phyloP scores from a whole-genome alignment of 2,888 invertebrate genomes.

The Polydrusus tereticollis region DNA sequence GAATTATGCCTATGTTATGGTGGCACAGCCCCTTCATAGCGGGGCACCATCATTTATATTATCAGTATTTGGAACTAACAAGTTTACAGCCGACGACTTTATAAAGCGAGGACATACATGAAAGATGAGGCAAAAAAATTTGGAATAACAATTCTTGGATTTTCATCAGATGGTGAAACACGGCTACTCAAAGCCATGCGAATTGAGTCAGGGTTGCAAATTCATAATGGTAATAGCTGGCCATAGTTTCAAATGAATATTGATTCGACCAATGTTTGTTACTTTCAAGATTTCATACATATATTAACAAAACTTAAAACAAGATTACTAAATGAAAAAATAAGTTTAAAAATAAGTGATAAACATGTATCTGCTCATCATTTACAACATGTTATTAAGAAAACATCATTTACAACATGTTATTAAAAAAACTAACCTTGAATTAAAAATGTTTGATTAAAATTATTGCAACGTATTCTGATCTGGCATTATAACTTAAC shows the following conservation, averaged over 20 bases:
- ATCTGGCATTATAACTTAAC: too few relatives aligned
- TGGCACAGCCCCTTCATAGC: neutral
- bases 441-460: too few relatives aligned
- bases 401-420: neutral
- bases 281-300: slow-evolving; percentile 4
- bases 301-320: neutral
- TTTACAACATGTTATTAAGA: too few relatives aligned
- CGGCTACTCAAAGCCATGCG: neutral
- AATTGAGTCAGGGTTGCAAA: neutral
- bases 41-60: neutral
- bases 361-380: too few relatives aligned
- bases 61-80: neutral
- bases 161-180: too few relatives aligned
- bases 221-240: too few relatives aligned
- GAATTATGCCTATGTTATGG: neutral
- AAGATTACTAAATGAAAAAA: neutral
- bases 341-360: neutral
- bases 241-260: neutral
- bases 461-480: too few relatives aligned
- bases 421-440: too few relatives aligned
- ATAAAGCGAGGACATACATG: neutral
- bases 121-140: neutral
- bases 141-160: neutral
- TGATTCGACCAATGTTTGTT: neutral
- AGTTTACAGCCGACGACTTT: neutral